These are phyloP conservation scores for Crocuta crocuta DNA, from an alignment of 2,113 vertebrate genomes.

Conservation along the genomic window DNA sequence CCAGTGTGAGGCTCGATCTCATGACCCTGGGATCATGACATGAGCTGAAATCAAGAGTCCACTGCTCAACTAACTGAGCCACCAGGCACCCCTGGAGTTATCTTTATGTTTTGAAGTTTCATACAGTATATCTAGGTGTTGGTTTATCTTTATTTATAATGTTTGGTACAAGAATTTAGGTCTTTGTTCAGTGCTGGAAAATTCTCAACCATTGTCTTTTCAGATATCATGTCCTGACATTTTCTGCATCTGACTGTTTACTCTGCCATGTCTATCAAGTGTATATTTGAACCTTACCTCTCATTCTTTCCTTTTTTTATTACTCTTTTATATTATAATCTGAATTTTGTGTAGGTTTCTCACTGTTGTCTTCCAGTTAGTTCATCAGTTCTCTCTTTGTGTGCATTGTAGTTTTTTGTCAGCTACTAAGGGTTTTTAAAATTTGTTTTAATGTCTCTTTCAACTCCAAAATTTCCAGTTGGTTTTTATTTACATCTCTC, in stretches of 20 bases:
- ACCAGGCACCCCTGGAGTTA: too few species aligned
- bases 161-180: not conserved
- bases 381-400: not conserved
- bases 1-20: too few species aligned
- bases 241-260: not conserved
- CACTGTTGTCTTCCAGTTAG: not conserved
- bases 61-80: too few species aligned
- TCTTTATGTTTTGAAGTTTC: not conserved
- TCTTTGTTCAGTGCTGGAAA: slow-evolving; percentile 16
- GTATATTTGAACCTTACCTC: not conserved
- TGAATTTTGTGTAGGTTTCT: not conserved
- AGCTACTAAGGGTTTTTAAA: not conserved
- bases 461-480: not conserved
- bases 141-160: not conserved
- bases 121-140: not conserved
- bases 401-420: not conserved
- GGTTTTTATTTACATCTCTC: not conserved
- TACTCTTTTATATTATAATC: slow-evolving; percentile 28
- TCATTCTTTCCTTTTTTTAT: not conserved
- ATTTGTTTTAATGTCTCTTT: slow-evolving; percentile 10
- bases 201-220: not conserved
- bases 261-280: not conserved
- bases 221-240: not conserved
- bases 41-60: too few species aligned
- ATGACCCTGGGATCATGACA: too few species aligned